These are phyloP conservation scores for Chiloscyllium punctatum DNA, from an alignment of 2,797 vertebrate species.

Conservation along the genomic window DNA sequence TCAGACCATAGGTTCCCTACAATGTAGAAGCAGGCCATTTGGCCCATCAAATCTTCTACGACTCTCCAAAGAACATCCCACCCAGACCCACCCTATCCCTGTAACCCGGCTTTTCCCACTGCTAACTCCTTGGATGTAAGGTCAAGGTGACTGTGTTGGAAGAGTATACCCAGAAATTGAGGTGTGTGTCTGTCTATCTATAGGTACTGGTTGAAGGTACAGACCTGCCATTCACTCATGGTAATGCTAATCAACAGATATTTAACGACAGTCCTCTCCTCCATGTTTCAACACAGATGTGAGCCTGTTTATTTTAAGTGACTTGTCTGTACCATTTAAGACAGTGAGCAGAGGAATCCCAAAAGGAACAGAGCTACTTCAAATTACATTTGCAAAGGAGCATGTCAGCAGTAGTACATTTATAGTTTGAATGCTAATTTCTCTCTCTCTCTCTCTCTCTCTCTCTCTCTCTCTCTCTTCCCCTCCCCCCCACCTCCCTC, in stretches of 20 bases:
- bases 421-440: not conserved
- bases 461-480: rapidly evolving
- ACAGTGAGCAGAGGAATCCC: not conserved
- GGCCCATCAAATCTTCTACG: too few relatives aligned
- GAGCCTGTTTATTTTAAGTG: not conserved
- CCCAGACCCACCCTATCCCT: too few relatives aligned
- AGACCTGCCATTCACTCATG: not conserved
- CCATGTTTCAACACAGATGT: not conserved
- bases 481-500: too few relatives aligned
- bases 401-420: not conserved
- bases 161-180: too few relatives aligned
- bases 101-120: too few relatives aligned
- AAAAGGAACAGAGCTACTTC: not conserved
- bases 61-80: too few relatives aligned
- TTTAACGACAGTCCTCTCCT: not conserved
- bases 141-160: not conserved
- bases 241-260: not conserved
- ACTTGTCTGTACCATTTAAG: not conserved
- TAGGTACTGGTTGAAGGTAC: not conserved
- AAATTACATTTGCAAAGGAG: not conserved
- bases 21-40: too few relatives aligned
- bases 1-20: too few relatives aligned
- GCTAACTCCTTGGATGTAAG: not conserved
- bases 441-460: rapidly evolving
- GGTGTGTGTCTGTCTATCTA: too few relatives aligned